Evolutionary conservation across 2,888 invertebrate species (phyloP).

Genomic region (Euplagia quadripunctaria): DNA sequence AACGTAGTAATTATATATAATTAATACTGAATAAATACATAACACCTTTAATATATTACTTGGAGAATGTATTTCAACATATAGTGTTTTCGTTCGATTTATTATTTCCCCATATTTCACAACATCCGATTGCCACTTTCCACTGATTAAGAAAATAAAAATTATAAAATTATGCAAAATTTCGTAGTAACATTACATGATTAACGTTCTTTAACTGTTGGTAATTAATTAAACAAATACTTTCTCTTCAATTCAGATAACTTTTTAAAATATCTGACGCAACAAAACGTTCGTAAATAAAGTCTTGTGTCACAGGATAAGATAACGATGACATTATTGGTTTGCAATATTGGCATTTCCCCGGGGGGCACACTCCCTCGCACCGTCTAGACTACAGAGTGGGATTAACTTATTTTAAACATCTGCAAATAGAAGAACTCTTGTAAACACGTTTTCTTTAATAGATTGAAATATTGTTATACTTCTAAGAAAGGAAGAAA

Average conservation of each 20-base stretch:
- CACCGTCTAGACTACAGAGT: slow-evolving; percentile 78
- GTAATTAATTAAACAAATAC: slow-evolving; percentile 28
- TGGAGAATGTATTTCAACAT: too few relatives aligned
- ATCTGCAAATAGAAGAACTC: slow-evolving; percentile 63
- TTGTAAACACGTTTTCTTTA: slow-evolving; percentile 65
- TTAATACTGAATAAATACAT: too few relatives aligned
- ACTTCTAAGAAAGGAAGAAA: slow-evolving; percentile 32
- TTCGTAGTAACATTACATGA: slow-evolving; percentile 20
- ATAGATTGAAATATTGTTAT: slow-evolving; percentile 52
- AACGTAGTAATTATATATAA: too few relatives aligned
- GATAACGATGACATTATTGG: slow-evolving; percentile 77
- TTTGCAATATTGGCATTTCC: slow-evolving; percentile 74
- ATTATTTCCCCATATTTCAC: too few relatives aligned
- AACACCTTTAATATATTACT: too few relatives aligned
- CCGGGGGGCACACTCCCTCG: slow-evolving; percentile 66
- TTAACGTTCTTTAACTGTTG: slow-evolving; percentile 28
- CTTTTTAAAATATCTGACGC: slow-evolving; percentile 16
- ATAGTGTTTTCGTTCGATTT: too few relatives aligned
- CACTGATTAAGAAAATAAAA: slow-evolving; percentile 21
- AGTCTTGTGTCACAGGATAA: slow-evolving; percentile 49
- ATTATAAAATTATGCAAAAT: slow-evolving; percentile 25
- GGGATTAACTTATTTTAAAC: slow-evolving; percentile 69
- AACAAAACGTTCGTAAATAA: slow-evolving; percentile 33
- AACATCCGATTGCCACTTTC: slow-evolving; percentile 31
- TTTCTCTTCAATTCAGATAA: slow-evolving; percentile 24